These are phyloP conservation scores for Electrophaes corylata DNA, from an alignment of 2,888 invertebrate genomes.

Conservation along the genomic window DNA sequence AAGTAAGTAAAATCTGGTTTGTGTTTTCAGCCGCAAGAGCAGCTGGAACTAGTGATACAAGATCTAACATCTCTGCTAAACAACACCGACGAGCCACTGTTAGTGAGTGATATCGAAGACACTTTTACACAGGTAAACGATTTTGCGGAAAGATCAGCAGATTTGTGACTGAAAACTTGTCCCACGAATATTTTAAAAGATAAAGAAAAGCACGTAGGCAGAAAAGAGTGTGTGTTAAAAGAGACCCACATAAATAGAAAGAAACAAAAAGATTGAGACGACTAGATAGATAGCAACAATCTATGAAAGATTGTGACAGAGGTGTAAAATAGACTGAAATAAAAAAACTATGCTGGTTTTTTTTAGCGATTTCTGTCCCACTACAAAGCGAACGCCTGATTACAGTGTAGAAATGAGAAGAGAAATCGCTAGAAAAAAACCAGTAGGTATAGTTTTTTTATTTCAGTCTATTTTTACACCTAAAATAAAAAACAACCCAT, in stretches of 20 bases:
- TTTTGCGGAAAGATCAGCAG: too few relatives aligned
- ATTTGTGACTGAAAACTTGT: too few relatives aligned
- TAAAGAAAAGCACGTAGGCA: not conserved
- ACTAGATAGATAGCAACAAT: not conserved
- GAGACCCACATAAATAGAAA: not conserved
- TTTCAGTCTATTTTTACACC: too few relatives aligned
- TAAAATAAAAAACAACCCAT: too few relatives aligned
- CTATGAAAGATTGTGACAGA: not conserved
- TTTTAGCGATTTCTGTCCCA: too few relatives aligned
- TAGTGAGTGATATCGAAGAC: constrained; percentile 52
- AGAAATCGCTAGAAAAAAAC: too few relatives aligned
- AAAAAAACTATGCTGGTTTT: too few relatives aligned
- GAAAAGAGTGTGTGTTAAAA: too few relatives aligned
- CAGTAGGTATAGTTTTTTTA: too few relatives aligned
- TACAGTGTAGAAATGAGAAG: too few relatives aligned
- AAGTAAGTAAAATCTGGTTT: not conserved
- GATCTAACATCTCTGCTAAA: constrained; percentile 59
- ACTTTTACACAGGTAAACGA: constrained; percentile 59
- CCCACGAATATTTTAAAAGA: too few relatives aligned
- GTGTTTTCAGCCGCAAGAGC: constrained; percentile 61
- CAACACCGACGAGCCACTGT: constrained; percentile 45
- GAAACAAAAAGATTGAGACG: not conserved
- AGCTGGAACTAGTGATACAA: constrained; percentile 62
- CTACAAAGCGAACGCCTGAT: too few relatives aligned
- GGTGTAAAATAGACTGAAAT: not conserved